These are phyloP conservation scores for Leuciscus idus DNA, from an alignment of 2,113 vertebrate genomes.

Conservation along the genomic window DNA sequence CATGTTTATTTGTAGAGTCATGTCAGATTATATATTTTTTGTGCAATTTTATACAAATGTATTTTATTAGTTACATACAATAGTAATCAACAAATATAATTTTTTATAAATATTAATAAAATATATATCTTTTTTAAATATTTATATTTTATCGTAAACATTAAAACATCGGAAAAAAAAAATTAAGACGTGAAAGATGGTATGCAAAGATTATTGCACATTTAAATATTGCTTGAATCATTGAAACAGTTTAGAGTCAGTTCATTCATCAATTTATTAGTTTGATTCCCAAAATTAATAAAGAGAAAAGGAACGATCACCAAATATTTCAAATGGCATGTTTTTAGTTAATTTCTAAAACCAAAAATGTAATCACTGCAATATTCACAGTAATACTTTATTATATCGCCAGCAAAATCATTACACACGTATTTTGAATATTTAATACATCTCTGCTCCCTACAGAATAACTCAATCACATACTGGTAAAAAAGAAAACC, in stretches of 20 bases:
- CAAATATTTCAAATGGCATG: not conserved
- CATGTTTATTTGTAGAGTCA: too few relatives aligned
- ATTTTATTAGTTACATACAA: not conserved
- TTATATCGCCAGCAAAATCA: too few relatives aligned
- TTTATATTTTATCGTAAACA: too few relatives aligned
- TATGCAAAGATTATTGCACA: not conserved
- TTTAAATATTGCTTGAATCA: not conserved
- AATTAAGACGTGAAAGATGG: not conserved
- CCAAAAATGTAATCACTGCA: not conserved
- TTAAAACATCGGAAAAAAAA: not conserved
- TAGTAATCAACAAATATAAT: not conserved
- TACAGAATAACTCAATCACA: not conserved
- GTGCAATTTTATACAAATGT: not conserved
- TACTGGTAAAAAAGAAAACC: not conserved
- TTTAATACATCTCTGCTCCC: not conserved
- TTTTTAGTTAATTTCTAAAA: not conserved
- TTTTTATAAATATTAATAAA: not conserved
- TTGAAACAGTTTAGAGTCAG: not conserved
- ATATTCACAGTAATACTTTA: not conserved
- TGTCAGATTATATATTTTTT: too few relatives aligned
- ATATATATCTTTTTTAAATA: too few relatives aligned
- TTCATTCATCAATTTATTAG: too few relatives aligned
- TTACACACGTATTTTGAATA: not conserved
- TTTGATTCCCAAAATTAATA: not conserved
- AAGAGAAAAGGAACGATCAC: not conserved